Base-by-base conservation (phyloP, 2,113 vertebrate species). In the Thunnus maccoyii region DNA sequence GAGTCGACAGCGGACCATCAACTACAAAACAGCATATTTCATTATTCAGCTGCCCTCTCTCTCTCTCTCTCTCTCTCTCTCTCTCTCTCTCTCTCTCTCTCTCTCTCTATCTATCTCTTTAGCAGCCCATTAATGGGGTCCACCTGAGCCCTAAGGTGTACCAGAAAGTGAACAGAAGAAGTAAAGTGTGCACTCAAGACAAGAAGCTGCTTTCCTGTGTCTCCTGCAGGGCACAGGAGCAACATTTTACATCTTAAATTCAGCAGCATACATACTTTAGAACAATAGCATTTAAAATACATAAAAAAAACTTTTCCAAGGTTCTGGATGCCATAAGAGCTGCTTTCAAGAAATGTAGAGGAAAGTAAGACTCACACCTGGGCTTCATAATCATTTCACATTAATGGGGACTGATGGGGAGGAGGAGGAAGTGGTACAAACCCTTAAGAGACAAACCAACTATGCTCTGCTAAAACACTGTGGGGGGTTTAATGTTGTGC, bases 101-200 rank as follows among this genome's bases (percentile, higher is more conserved):
- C 17, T 76, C 5, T n/a, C 5, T 22, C 22, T 15, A 3, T 9
- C 2, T 13, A 5, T 10, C 47, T 51, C 30, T 80, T 36, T 68
- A 48, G 32, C 66, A 69, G 52, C 82, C 80, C 80, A 80, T 89
- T 77, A 74, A 47, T 32, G 65, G 64, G 36, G 27, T 67, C 25
- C 76, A 84, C 75, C 64, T 84, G 50, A 61, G 36, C 61, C 75
- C 36, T 22, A 17, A 75, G 62, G 76, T 76, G 51, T 3, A 63
- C 5, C 10, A 18, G 30, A 75, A 44, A 44, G 56, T 18, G 9
- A 61, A 52, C 48, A 58, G 30, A 52, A 6, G 60, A 71, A 30
- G 27, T 13, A 8, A 54, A 46, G n/a, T 60, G 20, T 66, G 70
- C 87, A 88, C 74, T 88, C 57, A 62, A 80, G 20, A 81, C 46